A percentile compares a stretch with the other conserved stretches of the same genome.
These are phyloP conservation scores for Brachyptera risi DNA, from an alignment of 2,888 invertebrate genomes.

Conservation along the genomic window DNA sequence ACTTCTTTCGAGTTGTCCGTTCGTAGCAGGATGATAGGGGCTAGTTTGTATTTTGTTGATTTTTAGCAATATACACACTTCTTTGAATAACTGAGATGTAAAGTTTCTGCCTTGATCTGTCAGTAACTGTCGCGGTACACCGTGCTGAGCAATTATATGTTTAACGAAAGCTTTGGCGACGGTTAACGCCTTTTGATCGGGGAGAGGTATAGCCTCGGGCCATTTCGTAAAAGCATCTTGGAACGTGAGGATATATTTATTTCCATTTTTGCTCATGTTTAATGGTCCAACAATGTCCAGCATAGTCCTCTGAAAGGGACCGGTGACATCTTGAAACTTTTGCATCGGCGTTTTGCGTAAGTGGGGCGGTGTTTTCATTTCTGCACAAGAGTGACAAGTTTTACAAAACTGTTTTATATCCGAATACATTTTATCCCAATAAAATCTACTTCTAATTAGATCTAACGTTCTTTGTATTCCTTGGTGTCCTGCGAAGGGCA, in stretches of 20 bases:
- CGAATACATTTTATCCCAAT: slow-evolving; percentile 11
- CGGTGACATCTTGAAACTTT: neutral
- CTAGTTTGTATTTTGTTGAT: slow-evolving; percentile 7
- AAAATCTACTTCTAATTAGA: neutral
- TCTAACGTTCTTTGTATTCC: neutral
- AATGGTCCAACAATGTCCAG: slow-evolving; percentile 14
- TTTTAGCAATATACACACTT: neutral
- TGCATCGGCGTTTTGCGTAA: neutral
- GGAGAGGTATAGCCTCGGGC: neutral
- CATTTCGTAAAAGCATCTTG: slow-evolving; percentile 6
- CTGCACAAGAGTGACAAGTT: neutral
- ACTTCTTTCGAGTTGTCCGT: slow-evolving; percentile 9
- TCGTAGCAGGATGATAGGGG: neutral
- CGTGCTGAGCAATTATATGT: neutral
- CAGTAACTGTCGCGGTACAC: neutral
- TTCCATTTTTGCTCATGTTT: neutral
- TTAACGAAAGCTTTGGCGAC: slow-evolving; percentile 3
- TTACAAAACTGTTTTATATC: neutral
- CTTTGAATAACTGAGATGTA: neutral
- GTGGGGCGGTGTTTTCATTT: neutral
- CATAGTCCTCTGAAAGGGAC: neutral
- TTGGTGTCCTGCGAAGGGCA: slow-evolving; percentile 12
- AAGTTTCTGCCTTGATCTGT: neutral
- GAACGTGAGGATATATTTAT: slow-evolving; percentile 6
- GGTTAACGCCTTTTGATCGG: neutral